These are phyloP conservation scores for Nasonovia ribisnigri DNA, from an alignment of 2,888 invertebrate species.

Conservation along the genomic window DNA sequence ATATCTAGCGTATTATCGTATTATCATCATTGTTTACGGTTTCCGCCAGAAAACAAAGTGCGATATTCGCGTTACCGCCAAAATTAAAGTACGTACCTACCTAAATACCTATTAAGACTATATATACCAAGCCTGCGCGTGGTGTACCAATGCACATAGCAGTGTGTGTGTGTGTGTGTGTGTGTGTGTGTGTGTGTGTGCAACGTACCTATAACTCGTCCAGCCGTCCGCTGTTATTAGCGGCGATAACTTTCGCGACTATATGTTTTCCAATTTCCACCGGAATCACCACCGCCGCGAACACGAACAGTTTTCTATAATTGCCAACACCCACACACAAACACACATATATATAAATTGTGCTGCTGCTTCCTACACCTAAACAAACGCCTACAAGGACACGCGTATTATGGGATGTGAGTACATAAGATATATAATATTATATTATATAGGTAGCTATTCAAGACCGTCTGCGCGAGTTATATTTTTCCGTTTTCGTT, in stretches of 20 bases:
- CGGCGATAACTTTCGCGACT: slow-evolving; percentile 16
- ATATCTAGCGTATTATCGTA: no score
- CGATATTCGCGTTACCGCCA: background rate
- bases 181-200: background rate
- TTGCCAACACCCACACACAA: background rate
- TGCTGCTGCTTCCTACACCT: background rate
- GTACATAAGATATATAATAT: background rate
- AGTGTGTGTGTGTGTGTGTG: background rate
- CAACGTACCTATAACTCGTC: background rate
- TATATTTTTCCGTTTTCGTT: background rate
- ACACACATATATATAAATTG: background rate
- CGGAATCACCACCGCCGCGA: background rate
- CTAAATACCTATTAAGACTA: slow-evolving; percentile 13
- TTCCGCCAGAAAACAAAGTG: background rate
- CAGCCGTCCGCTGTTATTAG: background rate
- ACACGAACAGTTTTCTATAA: background rate
- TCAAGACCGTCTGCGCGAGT: background rate
- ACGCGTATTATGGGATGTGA: background rate
- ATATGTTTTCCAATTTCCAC: slow-evolving; percentile 42
- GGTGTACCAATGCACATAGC: background rate
- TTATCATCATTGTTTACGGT: background rate
- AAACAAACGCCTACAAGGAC: background rate
- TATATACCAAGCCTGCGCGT: background rate
- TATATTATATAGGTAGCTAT: background rate
- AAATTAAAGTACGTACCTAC: slow-evolving; percentile 29